phyloP scores from a whole-genome alignment of 1,140 invertebrate genomes.

The Ips nitidus region DNA sequence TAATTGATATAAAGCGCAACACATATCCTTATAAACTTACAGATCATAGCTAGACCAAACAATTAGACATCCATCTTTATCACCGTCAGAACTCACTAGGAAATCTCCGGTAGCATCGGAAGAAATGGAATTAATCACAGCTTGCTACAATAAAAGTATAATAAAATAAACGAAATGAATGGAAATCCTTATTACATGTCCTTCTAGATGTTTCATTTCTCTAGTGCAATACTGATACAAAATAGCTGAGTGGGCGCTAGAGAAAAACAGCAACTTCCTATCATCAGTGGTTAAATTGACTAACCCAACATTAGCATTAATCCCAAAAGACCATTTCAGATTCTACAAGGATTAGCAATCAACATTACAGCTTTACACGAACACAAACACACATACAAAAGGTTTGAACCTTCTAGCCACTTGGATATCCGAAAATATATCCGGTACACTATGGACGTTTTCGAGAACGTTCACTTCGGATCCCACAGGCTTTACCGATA shows the following conservation, averaged over 20 bases:
- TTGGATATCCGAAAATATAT: slow-evolving; percentile 25
- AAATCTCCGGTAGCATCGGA: slow-evolving; percentile 50
- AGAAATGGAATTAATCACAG: slow-evolving; percentile 25
- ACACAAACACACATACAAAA: slow-evolving; percentile 35
- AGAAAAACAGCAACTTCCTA: slow-evolving; percentile 56
- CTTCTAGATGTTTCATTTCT: slow-evolving; percentile 58
- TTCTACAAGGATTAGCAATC: slow-evolving; percentile 41
- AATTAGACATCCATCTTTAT: slow-evolving; percentile 57
- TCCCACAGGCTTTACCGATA: slow-evolving; percentile 8
- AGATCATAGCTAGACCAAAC: slow-evolving; percentile 58
- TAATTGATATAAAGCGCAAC: background rate
- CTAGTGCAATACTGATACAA: slow-evolving; percentile 58
- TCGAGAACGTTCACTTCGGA: slow-evolving; percentile 21
- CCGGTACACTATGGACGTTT: background rate
- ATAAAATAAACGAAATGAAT: slow-evolving; percentile 5
- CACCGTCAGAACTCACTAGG: slow-evolving; percentile 52
- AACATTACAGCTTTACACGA: background rate
- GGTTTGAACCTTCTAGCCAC: slow-evolving; percentile 29
- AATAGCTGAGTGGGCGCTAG: slow-evolving; percentile 56
- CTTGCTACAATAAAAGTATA: slow-evolving; percentile 1
- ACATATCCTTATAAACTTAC: slow-evolving; percentile 12
- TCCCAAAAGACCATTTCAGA: slow-evolving; percentile 60
- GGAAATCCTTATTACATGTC: slow-evolving; percentile 55
- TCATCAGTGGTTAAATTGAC: slow-evolving; percentile 57
- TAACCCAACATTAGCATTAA: slow-evolving; percentile 55